Percentiles rank a stretch among this genome's conserved stretches.
These are phyloP conservation scores for Dryocosmus kuriphilus DNA, from an alignment of 2,888 invertebrate genomes.

Conservation along the genomic window DNA sequence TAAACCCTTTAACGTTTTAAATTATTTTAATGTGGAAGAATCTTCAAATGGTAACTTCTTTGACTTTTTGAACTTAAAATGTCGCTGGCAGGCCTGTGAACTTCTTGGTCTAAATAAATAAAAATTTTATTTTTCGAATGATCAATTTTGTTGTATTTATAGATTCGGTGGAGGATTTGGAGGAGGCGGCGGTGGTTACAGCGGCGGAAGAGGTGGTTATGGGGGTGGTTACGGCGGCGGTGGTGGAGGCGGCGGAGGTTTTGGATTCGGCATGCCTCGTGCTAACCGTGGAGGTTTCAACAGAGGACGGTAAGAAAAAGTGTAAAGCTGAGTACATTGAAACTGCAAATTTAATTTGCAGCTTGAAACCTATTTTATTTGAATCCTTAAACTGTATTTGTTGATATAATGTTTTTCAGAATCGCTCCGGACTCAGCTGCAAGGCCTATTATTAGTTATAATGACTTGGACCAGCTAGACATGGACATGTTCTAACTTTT, in stretches of 20 bases:
- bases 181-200: slow-evolving; percentile 70
- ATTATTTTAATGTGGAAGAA: too few relatives aligned
- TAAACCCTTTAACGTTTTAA: too few relatives aligned
- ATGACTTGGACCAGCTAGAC: slow-evolving; percentile 94
- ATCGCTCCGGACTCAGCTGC: slow-evolving; percentile 76
- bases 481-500: slow-evolving; percentile 85
- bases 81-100: not conserved
- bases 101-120: not conserved
- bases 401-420: slow-evolving; percentile 69
- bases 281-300: slow-evolving; percentile 79
- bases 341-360: not conserved
- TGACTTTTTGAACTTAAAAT: too few relatives aligned
- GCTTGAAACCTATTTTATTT: not conserved
- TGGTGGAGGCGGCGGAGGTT: slow-evolving; percentile 72
- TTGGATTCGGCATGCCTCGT: slow-evolving; percentile 76
- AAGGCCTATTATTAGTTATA: slow-evolving; percentile 91
- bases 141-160: slow-evolving; percentile 36
- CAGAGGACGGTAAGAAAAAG: slow-evolving; percentile 75
- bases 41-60: too few relatives aligned
- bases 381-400: slow-evolving; percentile 1
- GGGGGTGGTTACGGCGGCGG: slow-evolving; percentile 68
- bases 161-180: slow-evolving; percentile 73
- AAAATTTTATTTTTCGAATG: slow-evolving; percentile 14
- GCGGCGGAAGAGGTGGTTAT: slow-evolving; percentile 66
- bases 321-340: not conserved